A percentile compares a stretch with the other conserved stretches of the same genome.
Conservation (phyloP, 2,113 vertebrate genomes). For the Ptyas mucosa region DNA sequence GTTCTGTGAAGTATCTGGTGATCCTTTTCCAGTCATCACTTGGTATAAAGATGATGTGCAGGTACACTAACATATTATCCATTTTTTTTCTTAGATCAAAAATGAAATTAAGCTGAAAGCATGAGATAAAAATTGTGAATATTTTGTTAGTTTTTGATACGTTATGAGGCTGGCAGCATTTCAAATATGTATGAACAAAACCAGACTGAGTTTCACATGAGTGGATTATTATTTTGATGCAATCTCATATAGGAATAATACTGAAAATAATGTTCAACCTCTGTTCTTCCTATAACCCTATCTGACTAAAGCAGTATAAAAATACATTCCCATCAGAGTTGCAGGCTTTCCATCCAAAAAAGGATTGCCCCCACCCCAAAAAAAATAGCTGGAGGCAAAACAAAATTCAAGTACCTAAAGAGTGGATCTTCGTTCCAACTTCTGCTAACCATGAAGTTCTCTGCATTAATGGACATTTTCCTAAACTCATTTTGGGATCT, state of each 20-base stretch:
- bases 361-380: not conserved
- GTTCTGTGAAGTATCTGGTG: constrained; percentile 87
- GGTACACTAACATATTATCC: constrained; percentile 65
- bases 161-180: not conserved
- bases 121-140: not conserved
- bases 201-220: not conserved
- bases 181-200: not conserved
- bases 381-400: not conserved
- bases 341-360: not conserved
- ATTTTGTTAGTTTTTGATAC: not conserved
- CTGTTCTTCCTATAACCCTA: not conserved
- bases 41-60: constrained; percentile 87
- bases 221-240: not conserved
- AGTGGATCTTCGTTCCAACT: not conserved
- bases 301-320: not conserved
- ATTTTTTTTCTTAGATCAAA: not conserved
- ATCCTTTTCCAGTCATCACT: constrained; percentile 80
- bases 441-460: not conserved
- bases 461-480: not conserved
- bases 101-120: not conserved
- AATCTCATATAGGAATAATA: not conserved
- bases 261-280: not conserved
- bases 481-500: not conserved
- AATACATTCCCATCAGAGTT: not conserved
- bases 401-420: not conserved